phyloP scores from a whole-genome alignment of 2,113 vertebrate species.

The Periophthalmus modestus region DNA sequence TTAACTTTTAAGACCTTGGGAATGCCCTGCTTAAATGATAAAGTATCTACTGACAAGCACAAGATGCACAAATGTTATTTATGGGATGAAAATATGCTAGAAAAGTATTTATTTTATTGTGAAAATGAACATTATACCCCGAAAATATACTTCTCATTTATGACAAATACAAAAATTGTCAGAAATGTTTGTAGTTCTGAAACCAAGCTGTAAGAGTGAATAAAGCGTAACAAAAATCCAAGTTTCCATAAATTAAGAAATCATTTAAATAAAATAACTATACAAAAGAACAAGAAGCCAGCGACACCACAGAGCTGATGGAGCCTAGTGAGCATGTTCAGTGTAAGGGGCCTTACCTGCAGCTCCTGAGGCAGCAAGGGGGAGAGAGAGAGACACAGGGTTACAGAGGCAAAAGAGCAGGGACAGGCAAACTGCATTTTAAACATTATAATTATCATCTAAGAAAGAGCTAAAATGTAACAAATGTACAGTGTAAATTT shows the following conservation, averaged over 20 bases:
- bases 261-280: not conserved
- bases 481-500: not conserved
- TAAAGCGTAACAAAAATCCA: constrained; percentile 35
- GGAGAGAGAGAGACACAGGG: constrained; percentile 75
- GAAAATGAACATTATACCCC: constrained; percentile 12
- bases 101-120: constrained; percentile 14
- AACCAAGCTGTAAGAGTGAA: constrained; percentile 56
- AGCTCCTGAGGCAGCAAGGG: constrained; percentile 91
- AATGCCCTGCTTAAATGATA: constrained; percentile 11
- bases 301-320: constrained; percentile 56
- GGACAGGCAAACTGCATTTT: constrained; percentile 50
- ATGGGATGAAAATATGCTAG: constrained; percentile 41
- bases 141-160: constrained; percentile 14
- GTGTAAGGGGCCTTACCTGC: constrained; percentile 88
- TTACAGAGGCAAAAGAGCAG: constrained; percentile 60
- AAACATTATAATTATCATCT: constrained; percentile 30
- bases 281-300: constrained; percentile 41
- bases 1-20: not conserved
- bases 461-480: constrained; percentile 17
- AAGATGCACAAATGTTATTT: constrained; percentile 57
- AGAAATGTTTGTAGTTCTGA: constrained; percentile 39
- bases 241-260: constrained; percentile 5
- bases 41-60: constrained; percentile 40
- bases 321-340: constrained; percentile 54
- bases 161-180: constrained; percentile 26